These are phyloP conservation scores for Pterocles orientalis DNA, from an alignment of 2,113 vertebrate species.

Conservation along the genomic window DNA sequence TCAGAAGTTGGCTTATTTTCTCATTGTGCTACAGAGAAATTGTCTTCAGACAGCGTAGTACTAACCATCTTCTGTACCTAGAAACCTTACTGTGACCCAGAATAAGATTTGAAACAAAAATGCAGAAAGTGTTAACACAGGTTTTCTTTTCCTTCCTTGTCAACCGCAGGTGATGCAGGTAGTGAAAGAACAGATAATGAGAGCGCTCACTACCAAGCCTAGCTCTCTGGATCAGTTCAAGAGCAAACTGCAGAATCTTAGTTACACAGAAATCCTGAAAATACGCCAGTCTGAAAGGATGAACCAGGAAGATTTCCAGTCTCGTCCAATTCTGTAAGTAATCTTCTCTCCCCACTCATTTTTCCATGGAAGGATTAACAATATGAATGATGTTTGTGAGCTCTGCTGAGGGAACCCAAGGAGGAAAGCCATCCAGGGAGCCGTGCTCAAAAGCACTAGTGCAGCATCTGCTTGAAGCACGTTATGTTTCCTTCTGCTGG, in stretches of 20 bases:
- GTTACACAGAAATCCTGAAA: slow-evolving; percentile 99
- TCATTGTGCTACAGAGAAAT: neutral
- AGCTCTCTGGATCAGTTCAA: slow-evolving; percentile 99
- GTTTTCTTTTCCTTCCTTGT: slow-evolving; percentile 35
- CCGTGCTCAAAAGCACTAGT: neutral
- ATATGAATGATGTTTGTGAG: neutral
- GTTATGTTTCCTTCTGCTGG: neutral
- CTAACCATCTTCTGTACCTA: neutral
- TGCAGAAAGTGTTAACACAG: neutral
- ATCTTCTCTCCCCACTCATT: neutral
- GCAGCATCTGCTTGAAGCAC: neutral
- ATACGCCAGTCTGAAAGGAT: slow-evolving; percentile 99
- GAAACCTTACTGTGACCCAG: neutral
- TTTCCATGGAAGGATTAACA: neutral
- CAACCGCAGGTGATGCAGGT: slow-evolving; percentile 94
- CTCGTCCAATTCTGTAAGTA: slow-evolving; percentile 96
- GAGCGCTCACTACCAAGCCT: slow-evolving; percentile 96
- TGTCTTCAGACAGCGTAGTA: neutral
- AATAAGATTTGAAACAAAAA: neutral
- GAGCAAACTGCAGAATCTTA: slow-evolving; percentile 97
- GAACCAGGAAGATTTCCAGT: slow-evolving; percentile 99
- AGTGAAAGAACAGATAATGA: slow-evolving; percentile 99
- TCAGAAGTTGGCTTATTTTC: neutral
- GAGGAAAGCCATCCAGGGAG: neutral
- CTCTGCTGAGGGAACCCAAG: neutral